Evolutionary conservation across 1,140 invertebrate species (phyloP).

Genomic region (Hyposmocoma kahamanoa): DNA sequence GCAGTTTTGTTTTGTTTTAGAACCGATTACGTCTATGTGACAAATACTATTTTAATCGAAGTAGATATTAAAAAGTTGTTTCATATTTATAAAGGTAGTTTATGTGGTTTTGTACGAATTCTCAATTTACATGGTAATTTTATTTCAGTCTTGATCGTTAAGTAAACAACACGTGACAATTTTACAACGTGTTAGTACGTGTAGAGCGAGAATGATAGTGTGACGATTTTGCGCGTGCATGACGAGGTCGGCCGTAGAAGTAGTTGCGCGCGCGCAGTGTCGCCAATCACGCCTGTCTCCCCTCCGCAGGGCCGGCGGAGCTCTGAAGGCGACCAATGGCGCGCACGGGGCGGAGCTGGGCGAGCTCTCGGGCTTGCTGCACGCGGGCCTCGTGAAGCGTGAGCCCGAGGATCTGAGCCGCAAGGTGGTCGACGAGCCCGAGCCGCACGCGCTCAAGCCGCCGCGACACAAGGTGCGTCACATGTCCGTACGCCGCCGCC

Average conservation of each 20-base stretch:
- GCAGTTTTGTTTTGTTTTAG: no score
- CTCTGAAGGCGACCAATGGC: conserved; percentile 68
- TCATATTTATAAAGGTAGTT: no score
- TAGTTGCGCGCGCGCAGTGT: conserved; percentile 63
- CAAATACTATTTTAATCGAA: no score
- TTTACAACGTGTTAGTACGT: conserved; percentile 14
- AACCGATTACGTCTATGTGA: no score
- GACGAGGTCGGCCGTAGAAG: conserved; percentile 40
- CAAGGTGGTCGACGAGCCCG: conserved; percentile 70
- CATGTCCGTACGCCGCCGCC: conserved; percentile 66
- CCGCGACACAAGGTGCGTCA: conserved; percentile 71
- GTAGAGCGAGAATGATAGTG: conserved; percentile 36
- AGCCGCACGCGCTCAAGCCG: conserved; percentile 67
- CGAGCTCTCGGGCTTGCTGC: conserved; percentile 70
- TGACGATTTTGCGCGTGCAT: conserved; percentile 42
- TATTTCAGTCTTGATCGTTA: conserved; percentile 16
- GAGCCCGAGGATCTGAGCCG: conserved; percentile 73
- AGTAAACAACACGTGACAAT: conserved; percentile 22
- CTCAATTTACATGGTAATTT: conserved; percentile 15
- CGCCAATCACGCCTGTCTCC: conserved; percentile 65
- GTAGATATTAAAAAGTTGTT: no score
- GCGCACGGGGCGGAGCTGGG: conserved; percentile 73
- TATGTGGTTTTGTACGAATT: background rate
- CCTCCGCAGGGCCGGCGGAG: conserved; percentile 66
- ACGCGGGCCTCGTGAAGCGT: conserved; percentile 73